Percentiles rank a stretch among this genome's conserved stretches.
phyloP scores from a whole-genome alignment of 2,888 invertebrate genomes.

The Cheilosia vernalis region DNA sequence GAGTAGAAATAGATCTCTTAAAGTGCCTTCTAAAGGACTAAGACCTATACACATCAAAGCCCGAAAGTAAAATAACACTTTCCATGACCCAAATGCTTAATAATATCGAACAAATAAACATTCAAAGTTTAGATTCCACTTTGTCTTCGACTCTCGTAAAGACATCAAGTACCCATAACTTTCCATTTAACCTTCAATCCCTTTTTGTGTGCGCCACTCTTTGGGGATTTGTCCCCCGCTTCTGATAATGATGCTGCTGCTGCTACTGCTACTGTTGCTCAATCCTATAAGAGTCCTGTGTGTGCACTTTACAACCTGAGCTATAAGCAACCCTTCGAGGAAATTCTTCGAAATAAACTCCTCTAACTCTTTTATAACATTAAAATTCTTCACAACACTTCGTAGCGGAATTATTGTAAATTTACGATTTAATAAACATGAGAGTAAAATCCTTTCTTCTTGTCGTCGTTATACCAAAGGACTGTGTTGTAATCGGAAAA shows the following conservation, averaged over 20 bases:
- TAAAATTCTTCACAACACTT: conserved; percentile 74
- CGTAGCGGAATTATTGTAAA: conserved; percentile 73
- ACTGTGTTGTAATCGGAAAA: conserved; percentile 57
- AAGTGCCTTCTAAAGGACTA: conserved; percentile 13
- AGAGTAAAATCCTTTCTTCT: conserved; percentile 69
- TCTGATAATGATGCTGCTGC: background rate
- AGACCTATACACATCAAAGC: conserved; percentile 6
- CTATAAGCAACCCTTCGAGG: conserved; percentile 59
- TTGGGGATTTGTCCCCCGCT: conserved; percentile 11
- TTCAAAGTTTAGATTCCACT: conserved; percentile 59
- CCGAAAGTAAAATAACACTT: conserved; percentile 8
- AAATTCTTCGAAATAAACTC: conserved; percentile 35
- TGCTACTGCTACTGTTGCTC: conserved; percentile 13
- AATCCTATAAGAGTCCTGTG: conserved; percentile 16
- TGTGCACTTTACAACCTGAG: conserved; percentile 59
- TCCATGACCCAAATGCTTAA: conserved; percentile 49
- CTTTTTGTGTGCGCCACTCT: conserved; percentile 40
- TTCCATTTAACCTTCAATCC: conserved; percentile 65
- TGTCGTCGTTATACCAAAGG: conserved; percentile 35
- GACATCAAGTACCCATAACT: conserved; percentile 73
- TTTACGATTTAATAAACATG: conserved; percentile 75
- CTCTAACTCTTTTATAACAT: conserved; percentile 40
- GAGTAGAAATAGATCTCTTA: background rate
- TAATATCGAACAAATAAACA: conserved; percentile 65
- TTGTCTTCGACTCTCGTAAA: conserved; percentile 67